A percentile compares a stretch with the other conserved stretches of the same genome.
phyloP scores from a whole-genome alignment of 1,140 invertebrate species.

The Portunus trituberculatus region DNA sequence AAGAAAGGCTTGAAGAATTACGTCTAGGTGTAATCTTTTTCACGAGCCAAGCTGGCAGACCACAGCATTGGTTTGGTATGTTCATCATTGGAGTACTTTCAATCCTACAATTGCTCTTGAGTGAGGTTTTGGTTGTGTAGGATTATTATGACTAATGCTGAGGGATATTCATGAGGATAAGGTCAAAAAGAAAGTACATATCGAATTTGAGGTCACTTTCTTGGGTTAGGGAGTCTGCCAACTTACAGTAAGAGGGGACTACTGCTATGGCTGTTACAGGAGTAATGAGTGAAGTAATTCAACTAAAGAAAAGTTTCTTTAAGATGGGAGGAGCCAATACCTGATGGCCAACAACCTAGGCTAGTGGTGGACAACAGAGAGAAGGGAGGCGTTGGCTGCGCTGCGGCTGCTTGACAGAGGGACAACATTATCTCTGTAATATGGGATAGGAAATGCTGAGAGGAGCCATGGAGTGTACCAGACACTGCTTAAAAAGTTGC shows the following conservation, averaged over 20 bases:
- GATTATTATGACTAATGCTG: too few species aligned
- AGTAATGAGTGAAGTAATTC: neutral
- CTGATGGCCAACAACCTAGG: conserved; percentile 35
- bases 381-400: conserved; percentile 24
- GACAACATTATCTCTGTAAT: conserved; percentile 32
- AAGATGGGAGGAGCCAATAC: neutral
- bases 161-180: neutral
- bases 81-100: neutral
- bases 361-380: conserved; percentile 47
- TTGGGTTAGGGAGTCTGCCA: neutral
- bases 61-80: neutral
- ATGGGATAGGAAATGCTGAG: conserved; percentile 6
- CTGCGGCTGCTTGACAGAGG: neutral
- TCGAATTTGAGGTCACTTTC: neutral
- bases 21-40: neutral
- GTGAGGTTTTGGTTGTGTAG: neutral
- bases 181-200: neutral
- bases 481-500: neutral
- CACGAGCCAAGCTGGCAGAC: neutral
- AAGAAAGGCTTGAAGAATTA: neutral
- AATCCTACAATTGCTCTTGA: neutral
- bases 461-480: neutral
- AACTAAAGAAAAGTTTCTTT: neutral
- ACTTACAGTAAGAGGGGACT: neutral
- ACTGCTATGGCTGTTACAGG: neutral